phyloP scores from a whole-genome alignment of 2,113 vertebrate genomes.

The Pelodiscus sinensis region DNA sequence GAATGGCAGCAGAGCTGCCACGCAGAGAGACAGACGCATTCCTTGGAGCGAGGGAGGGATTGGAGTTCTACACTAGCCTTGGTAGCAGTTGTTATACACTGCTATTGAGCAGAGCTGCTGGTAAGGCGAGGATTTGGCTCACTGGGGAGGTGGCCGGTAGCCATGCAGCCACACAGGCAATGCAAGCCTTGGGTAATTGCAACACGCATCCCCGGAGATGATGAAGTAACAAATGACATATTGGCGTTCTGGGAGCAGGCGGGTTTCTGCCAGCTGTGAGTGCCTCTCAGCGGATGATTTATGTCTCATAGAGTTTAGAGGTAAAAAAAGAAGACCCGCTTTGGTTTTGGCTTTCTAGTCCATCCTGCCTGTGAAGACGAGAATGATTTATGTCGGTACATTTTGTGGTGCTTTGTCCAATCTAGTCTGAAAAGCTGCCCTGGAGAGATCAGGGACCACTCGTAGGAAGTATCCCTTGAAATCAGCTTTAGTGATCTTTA shows the following conservation, averaged over 20 bases:
- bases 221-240: constrained; percentile 23
- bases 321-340: constrained; percentile 27
- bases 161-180: neutral
- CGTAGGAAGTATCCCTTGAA: constrained; percentile 52
- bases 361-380: neutral
- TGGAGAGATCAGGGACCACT: constrained; percentile 5
- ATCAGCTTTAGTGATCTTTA: neutral
- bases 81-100: neutral
- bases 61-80: neutral
- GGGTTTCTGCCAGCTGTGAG: constrained; percentile 5
- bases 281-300: constrained; percentile 48
- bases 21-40: neutral
- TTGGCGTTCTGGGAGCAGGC: constrained; percentile 35
- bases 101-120: neutral
- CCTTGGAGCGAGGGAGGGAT: neutral
- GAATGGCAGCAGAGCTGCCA: neutral
- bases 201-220: neutral
- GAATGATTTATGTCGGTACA: neutral
- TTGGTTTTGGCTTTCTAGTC: neutral
- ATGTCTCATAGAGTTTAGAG: constrained; percentile 51
- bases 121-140: neutral
- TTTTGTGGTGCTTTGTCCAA: neutral
- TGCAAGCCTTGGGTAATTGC: neutral
- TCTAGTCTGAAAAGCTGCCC: constrained; percentile 43
- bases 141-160: neutral